A percentile compares a stretch with the other conserved stretches of the same genome.
These are phyloP conservation scores for Pelecanus crispus DNA, from an alignment of 2,113 vertebrate species.

Conservation along the genomic window DNA sequence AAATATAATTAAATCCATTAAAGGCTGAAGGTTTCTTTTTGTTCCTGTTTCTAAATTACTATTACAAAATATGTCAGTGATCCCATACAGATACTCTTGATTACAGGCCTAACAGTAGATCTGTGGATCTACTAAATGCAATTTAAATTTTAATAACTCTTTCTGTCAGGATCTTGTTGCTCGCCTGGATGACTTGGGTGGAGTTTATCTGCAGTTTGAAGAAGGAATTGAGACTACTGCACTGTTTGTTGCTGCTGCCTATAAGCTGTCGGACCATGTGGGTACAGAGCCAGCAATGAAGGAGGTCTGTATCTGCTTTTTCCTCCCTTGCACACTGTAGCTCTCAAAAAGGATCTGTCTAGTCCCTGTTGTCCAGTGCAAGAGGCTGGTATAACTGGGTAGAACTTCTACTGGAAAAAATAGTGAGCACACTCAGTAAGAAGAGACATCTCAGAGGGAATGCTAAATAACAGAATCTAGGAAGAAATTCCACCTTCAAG, in stretches of 20 bases:
- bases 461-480: background rate
- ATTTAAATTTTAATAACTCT: background rate
- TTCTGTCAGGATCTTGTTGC: slow-evolving; percentile 88
- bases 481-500: background rate
- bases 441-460: background rate
- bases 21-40: background rate
- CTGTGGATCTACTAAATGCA: background rate
- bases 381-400: background rate
- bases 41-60: background rate
- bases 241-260: slow-evolving; percentile 90
- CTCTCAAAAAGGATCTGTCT: background rate
- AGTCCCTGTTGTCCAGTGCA: background rate
- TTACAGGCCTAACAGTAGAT: background rate
- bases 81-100: background rate
- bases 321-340: background rate
- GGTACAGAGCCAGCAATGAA: slow-evolving; percentile 92
- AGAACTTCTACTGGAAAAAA: background rate
- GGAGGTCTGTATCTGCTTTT: slow-evolving; percentile 74
- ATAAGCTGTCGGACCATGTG: slow-evolving; percentile 90
- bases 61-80: background rate
- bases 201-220: slow-evolving; percentile 96
- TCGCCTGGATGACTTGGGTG: slow-evolving; percentile 94
- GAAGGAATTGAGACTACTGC: slow-evolving; percentile 95
- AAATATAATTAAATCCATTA: background rate
- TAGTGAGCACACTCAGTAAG: background rate